These are phyloP conservation scores for Chrysoperla carnea DNA, from an alignment of 1,140 invertebrate genomes.

Conservation along the genomic window DNA sequence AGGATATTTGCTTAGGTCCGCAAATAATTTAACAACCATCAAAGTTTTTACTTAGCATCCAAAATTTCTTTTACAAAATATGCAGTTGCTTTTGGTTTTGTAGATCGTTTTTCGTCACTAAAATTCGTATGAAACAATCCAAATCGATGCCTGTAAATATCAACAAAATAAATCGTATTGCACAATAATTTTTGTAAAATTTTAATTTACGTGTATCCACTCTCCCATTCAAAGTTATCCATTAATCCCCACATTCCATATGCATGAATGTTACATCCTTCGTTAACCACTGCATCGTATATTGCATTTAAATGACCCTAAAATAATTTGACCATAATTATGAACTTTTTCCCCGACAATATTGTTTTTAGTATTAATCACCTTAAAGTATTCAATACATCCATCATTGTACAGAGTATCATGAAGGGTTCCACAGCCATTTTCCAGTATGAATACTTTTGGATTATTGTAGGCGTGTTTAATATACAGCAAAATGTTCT, in stretches of 20 bases:
- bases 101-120: conserved; percentile 4
- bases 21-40: too few relatives aligned
- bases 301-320: conserved; percentile 19
- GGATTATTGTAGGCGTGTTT: conserved; percentile 32
- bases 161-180: not conserved
- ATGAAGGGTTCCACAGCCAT: conserved; percentile 28
- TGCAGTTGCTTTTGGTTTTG: conserved; percentile 5
- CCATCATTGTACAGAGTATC: conserved; percentile 25
- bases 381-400: conserved; percentile 26
- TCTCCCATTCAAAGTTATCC: conserved; percentile 64
- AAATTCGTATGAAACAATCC: conserved; percentile 10
- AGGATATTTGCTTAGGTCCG: too few relatives aligned
- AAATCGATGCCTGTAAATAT: conserved; percentile 8
- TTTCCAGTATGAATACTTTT: conserved; percentile 37
- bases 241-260: conserved; percentile 58
- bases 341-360: too few relatives aligned
- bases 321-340: not conserved
- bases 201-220: conserved; percentile 39
- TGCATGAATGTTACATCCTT: conserved; percentile 39
- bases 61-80: too few relatives aligned
- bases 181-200: not conserved
- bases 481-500: conserved; percentile 31
- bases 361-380: conserved; percentile 13
- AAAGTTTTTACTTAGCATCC: too few relatives aligned
- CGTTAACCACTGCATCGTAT: conserved; percentile 15